phyloP scores from a whole-genome alignment of 2,888 invertebrate genomes.

The Yponomeuta evonymella region DNA sequence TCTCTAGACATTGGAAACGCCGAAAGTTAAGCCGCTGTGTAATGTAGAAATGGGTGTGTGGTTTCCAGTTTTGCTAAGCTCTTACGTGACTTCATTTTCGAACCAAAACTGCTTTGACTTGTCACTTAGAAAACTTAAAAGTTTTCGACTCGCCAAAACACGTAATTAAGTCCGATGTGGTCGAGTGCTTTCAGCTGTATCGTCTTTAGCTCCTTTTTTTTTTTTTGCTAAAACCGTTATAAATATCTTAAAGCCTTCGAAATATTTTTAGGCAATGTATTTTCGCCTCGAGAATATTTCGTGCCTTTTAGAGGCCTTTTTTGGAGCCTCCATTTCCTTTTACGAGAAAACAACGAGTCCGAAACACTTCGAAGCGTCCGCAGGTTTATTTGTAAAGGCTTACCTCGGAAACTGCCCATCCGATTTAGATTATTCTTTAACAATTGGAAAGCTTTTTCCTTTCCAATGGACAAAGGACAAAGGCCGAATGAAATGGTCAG shows the following conservation, averaged over 20 bases:
- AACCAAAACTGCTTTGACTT: too few species aligned
- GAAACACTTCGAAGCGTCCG: background rate
- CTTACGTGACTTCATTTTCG: too few species aligned
- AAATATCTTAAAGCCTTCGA: background rate
- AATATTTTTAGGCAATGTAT: background rate
- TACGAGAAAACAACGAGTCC: background rate
- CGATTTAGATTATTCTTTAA: conserved; percentile 3
- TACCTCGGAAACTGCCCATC: conserved; percentile 1
- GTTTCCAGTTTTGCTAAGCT: too few species aligned
- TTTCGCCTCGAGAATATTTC: background rate
- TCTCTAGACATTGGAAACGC: too few species aligned
- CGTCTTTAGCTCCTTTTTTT: too few species aligned
- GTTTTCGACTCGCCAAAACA: too few species aligned
- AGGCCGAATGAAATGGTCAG: background rate
- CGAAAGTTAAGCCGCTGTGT: too few species aligned
- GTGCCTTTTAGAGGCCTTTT: background rate
- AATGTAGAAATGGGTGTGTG: too few species aligned
- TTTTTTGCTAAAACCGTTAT: too few species aligned
- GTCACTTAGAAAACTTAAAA: too few species aligned
- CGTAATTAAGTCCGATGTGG: too few species aligned
- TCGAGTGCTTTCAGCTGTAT: too few species aligned
- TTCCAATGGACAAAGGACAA: background rate
- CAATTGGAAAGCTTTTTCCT: conserved; percentile 1
- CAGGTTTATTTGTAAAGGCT: conserved; percentile 1
- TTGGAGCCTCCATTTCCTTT: background rate